phyloP scores from a whole-genome alignment of 2,797 vertebrate species.

The Mastacembelus armatus region DNA sequence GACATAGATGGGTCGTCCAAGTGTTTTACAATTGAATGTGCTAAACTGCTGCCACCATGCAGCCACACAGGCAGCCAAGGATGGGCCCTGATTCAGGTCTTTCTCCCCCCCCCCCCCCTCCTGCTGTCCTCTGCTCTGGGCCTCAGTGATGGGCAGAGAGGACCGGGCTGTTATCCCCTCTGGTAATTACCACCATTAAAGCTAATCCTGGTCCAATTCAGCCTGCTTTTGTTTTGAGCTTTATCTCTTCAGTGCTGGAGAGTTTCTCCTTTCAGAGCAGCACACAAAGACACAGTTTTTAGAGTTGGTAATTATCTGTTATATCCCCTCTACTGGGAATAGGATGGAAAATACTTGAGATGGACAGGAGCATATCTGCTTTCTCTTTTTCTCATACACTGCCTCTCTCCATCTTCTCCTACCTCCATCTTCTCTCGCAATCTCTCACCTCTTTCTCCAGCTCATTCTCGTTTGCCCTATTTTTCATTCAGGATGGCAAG shows the following conservation, averaged over 20 bases:
- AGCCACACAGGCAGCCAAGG: constrained; percentile 71
- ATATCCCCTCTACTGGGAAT: constrained; percentile 81
- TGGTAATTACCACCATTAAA: constrained; percentile 87
- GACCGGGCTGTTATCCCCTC: constrained; percentile 80
- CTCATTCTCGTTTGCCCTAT: constrained; percentile 21
- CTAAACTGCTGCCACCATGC: constrained; percentile 76
- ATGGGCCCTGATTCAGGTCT: constrained; percentile 67
- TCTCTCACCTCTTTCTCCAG: constrained; percentile 23
- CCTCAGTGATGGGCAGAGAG: constrained; percentile 80
- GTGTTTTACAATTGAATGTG: constrained; percentile 91
- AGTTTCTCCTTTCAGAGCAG: constrained; percentile 85
- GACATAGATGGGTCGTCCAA: constrained; percentile 84
- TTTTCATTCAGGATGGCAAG: constrained; percentile 62
- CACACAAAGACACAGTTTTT: constrained; percentile 84
- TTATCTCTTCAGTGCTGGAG: constrained; percentile 86
- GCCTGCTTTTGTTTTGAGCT: constrained; percentile 87
- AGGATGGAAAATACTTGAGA: constrained; percentile 70
- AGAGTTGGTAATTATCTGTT: constrained; percentile 85
- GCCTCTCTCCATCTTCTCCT: constrained; percentile 39
- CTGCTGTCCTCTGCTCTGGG: constrained; percentile 80
- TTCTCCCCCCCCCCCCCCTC: constrained; percentile 55
- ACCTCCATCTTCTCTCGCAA: constrained; percentile 9
- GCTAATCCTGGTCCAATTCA: constrained; percentile 85
- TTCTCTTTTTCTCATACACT: constrained; percentile 19
- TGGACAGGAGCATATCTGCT: constrained; percentile 68